These are phyloP conservation scores for Eulithis testata DNA, from an alignment of 2,888 invertebrate species.

Conservation along the genomic window DNA sequence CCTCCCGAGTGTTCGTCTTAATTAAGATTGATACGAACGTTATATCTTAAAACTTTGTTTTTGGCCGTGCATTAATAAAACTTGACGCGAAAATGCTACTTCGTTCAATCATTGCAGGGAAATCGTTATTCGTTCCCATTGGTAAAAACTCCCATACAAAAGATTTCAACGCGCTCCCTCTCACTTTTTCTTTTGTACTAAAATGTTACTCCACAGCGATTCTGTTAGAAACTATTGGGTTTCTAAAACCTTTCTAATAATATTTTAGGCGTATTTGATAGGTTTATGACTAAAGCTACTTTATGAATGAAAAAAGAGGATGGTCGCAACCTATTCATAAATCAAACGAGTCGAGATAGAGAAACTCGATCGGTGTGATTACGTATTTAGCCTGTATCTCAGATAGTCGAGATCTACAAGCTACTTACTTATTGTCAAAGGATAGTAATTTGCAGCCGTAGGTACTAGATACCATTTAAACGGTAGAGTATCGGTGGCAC, in stretches of 20 bases:
- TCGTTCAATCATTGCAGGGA: constrained; percentile 38
- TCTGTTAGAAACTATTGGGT: constrained; percentile 6
- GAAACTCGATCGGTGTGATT: constrained; percentile 42
- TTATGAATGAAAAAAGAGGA: constrained; percentile 27
- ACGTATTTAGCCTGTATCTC: constrained; percentile 46
- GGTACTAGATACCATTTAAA: constrained; percentile 50
- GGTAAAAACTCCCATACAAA: constrained; percentile 60
- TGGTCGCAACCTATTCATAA: constrained; percentile 38
- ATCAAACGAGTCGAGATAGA: constrained; percentile 38
- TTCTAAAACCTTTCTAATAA: constrained; percentile 16
- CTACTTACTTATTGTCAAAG: constrained; percentile 42
- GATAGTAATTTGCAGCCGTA: constrained; percentile 43
- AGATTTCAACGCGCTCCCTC: constrained; percentile 71
- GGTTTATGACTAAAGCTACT: constrained; percentile 25
- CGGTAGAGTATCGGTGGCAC: constrained; percentile 60
- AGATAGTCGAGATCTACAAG: constrained; percentile 37
- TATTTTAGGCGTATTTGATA: constrained; percentile 18
- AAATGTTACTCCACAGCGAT: constrained; percentile 12
- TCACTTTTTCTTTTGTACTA: constrained; percentile 23
- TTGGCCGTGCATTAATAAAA: constrained; percentile 46
- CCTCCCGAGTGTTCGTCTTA: constrained; percentile 66
- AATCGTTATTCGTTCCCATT: constrained; percentile 42
- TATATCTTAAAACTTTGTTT: constrained; percentile 55
- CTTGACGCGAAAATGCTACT: constrained; percentile 48
- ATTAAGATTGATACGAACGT: constrained; percentile 79